These are phyloP conservation scores for Thymelicus sylvestris DNA, from an alignment of 2,888 invertebrate genomes.

Conservation along the genomic window DNA sequence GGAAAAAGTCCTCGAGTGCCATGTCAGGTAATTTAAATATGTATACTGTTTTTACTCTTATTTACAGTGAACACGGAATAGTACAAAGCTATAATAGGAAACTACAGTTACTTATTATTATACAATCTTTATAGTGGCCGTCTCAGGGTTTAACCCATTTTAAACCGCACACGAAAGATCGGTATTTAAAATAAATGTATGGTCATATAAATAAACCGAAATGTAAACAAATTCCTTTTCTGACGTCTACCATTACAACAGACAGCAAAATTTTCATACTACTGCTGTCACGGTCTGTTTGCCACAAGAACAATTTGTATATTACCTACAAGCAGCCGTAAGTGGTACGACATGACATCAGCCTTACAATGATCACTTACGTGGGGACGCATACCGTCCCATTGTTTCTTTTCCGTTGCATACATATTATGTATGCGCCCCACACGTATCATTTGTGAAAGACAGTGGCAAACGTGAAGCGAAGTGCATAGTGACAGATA, in stretches of 20 bases:
- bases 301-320: neutral
- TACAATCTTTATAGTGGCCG: neutral
- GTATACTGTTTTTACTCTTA: neutral
- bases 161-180: neutral
- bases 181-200: neutral
- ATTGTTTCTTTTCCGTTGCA: conserved; percentile 6
- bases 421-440: conserved; percentile 5
- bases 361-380: conserved; percentile 3
- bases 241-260: too few species aligned
- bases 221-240: too few species aligned
- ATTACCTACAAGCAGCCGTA: neutral
- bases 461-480: neutral
- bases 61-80: neutral
- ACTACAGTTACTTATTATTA: neutral
- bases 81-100: neutral
- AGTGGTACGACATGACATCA: conserved; percentile 3
- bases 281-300: neutral
- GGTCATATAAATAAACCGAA: too few species aligned
- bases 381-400: neutral
- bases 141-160: neutral
- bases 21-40: conserved; percentile 5
- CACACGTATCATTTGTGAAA: neutral
- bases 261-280: too few species aligned
- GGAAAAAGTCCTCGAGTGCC: neutral
- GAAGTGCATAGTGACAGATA: neutral